Evolutionary conservation across 1,140 invertebrate genomes (phyloP).

Genomic region (Dendrolimus punctatus): DNA sequence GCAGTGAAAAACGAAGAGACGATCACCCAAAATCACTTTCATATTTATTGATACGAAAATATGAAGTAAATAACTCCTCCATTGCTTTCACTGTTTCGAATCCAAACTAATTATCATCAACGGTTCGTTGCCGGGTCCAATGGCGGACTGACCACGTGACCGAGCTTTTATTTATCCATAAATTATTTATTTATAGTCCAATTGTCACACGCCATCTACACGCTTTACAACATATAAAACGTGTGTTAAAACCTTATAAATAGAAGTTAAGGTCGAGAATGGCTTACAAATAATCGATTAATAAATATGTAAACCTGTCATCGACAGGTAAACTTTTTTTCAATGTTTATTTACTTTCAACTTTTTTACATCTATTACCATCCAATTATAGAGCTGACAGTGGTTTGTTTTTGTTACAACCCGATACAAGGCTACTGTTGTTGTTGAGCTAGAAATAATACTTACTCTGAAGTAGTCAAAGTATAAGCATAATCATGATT

Average conservation of each 20-base stretch:
- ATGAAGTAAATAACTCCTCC: constrained; percentile 7
- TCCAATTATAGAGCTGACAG: constrained; percentile 12
- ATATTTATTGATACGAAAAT: neutral
- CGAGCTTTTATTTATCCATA: constrained; percentile 21
- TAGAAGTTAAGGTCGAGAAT: constrained; percentile 3
- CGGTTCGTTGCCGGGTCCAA: constrained; percentile 18
- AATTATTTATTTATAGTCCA: constrained; percentile 23
- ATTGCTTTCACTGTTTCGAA: constrained; percentile 6
- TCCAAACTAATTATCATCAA: constrained; percentile 18
- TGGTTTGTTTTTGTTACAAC: constrained; percentile 9
- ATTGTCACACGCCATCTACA: constrained; percentile 23
- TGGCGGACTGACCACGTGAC: constrained; percentile 24
- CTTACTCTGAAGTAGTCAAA: no score
- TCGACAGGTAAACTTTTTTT: constrained; percentile 11
- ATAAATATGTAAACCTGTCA: constrained; percentile 7
- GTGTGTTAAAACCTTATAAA: constrained; percentile 2
- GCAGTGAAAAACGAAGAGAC: no score
- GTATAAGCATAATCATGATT: no score
- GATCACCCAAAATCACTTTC: no score
- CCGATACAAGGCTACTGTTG: constrained; percentile 6
- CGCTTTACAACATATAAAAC: constrained; percentile 7
- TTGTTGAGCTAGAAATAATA: no score
- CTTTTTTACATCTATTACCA: constrained; percentile 8
- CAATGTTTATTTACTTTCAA: constrained; percentile 21
- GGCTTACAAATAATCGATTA: neutral